Percentiles rank a stretch among this genome's conserved stretches.
These are phyloP conservation scores for Agrilus mali DNA, from an alignment of 2,888 invertebrate species.

Conservation along the genomic window DNA sequence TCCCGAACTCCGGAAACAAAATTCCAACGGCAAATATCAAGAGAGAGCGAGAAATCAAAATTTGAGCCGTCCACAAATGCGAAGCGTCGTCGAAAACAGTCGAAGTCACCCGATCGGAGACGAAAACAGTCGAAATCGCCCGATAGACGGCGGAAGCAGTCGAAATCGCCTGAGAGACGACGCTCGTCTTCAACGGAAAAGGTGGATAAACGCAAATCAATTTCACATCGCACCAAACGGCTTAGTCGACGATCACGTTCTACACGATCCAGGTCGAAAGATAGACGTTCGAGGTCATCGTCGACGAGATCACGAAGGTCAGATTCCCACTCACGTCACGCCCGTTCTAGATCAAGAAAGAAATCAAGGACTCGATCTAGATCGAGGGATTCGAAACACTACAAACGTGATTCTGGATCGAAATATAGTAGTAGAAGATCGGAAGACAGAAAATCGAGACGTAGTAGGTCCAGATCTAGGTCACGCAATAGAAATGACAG, in stretches of 20 bases:
- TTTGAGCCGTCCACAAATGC: constrained; percentile 7
- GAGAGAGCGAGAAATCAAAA: background rate
- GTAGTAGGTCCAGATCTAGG: constrained; percentile 13
- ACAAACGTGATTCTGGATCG: constrained; percentile 1
- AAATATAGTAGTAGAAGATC: constrained; percentile 5
- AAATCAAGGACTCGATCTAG: constrained; percentile 7
- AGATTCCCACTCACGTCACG: constrained; percentile 7
- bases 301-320: constrained; percentile 11
- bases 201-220: constrained; percentile 3
- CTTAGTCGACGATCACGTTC: constrained; percentile 10
- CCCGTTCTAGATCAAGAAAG: constrained; percentile 3
- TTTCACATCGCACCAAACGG: constrained; percentile 2
- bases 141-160: constrained; percentile 6
- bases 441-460: constrained; percentile 10
- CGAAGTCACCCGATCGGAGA: constrained; percentile 2
- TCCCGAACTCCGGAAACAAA: no score
- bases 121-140: constrained; percentile 13
- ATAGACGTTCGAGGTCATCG: constrained; percentile 8
- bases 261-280: constrained; percentile 11
- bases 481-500: constrained; percentile 10
- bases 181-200: constrained; percentile 1
- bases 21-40: no score
- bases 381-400: background rate
- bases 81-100: constrained; percentile 9
- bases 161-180: background rate